Evolutionary conservation across 1,140 invertebrate genomes (phyloP), one percentile per base, ranked within the genome.

Genomic region (Drosophila bocqueti): DNA sequence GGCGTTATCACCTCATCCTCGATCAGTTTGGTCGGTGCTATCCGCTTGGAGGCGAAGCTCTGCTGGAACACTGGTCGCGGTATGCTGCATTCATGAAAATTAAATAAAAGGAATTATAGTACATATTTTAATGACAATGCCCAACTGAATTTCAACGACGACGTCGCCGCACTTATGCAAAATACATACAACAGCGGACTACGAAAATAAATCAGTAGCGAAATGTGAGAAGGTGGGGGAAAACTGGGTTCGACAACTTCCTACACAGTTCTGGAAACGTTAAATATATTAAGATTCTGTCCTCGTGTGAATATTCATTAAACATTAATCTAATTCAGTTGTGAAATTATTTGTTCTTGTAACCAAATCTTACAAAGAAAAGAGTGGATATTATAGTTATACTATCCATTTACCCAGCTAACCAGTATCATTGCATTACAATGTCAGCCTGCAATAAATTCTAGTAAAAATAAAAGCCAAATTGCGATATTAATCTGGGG

Each of bases 31-130:
- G 81, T 91, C 43, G 85, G 89, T 38, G 78, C 67, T 61, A 81
- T 77, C 75, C 92, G 93, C 55, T 91, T 93, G 18, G 86, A 81
- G 11, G 85, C 73, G 34, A 83, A 87, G 47, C 84, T 85, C 66
- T 93, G 93, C 77, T 94, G 93, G 71, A 94, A 94, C 18, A 93
- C 93, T 58, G 93, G 93, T 34, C 93, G 93, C 58, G 93, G 93
- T 78, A 91, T 93, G 74, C 93, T 94, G 62, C 58, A 60, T 60
- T 50, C 13, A 21, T 40, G 54, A 36, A 54, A 77, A 68, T 24
- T 63, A 79, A 76, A 58, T 63, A 79, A 71, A 62, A 45, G 43
- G 15, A 46, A 64, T 36, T 63, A 68, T 42, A 36, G 18, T 26
- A 57, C 34, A 24, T 21, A 76, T 76, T 58, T 45, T 76, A 76